A percentile compares a stretch with the other conserved stretches of the same genome.
Evolutionary conservation across 2,888 invertebrate genomes (phyloP).

Genomic region (Anoplius nigerrimus): DNA sequence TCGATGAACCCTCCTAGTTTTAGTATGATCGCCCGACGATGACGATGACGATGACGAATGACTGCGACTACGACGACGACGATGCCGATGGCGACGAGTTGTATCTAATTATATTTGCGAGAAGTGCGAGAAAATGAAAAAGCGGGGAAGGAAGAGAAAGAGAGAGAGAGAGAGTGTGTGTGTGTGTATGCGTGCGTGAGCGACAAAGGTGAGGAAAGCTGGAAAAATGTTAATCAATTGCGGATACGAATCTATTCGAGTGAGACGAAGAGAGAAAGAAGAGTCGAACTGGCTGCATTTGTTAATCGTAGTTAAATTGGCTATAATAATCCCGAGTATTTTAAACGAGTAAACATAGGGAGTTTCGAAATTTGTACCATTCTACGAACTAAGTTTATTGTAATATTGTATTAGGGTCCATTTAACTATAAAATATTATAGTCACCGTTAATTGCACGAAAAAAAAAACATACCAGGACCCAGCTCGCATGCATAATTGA

Average conservation of each 20-base stretch:
- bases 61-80: too few relatives aligned
- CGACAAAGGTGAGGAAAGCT: not conserved
- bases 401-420: constrained; percentile 3
- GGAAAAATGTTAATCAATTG: not conserved
- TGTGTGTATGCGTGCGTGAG: too few relatives aligned
- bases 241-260: too few relatives aligned
- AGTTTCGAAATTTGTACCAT: not conserved
- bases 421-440: constrained; percentile 8
- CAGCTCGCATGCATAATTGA: constrained; percentile 1
- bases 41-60: not conserved
- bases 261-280: too few relatives aligned
- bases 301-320: constrained; percentile 4
- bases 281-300: not conserved
- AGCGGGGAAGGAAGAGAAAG: too few relatives aligned
- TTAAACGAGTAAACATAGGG: not conserved
- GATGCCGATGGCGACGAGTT: not conserved
- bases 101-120: constrained; percentile 10
- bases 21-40: not conserved
- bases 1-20: constrained; percentile 4
- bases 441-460: constrained; percentile 1
- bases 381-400: constrained; percentile 7
- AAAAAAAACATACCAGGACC: too few relatives aligned
- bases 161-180: not conserved
- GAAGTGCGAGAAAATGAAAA: not conserved
- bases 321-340: constrained; percentile 3